Conservation (phyloP, 2,797 vertebrate genomes). For the Thalassophryne amazonica region DNA sequence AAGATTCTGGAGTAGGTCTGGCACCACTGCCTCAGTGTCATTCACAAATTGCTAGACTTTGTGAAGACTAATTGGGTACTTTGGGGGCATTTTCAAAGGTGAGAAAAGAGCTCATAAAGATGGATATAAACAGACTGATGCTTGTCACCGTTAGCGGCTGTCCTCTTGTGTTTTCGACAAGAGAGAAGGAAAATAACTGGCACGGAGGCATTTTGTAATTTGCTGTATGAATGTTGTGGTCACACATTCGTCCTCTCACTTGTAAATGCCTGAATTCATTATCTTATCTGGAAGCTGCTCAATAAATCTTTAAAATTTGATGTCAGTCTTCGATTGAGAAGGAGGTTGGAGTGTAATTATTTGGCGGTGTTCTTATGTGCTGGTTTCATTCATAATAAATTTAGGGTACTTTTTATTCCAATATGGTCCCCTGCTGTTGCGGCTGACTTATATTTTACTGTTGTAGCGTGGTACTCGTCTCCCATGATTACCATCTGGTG, state of each 20-base stretch:
- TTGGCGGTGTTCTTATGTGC: slow-evolving; percentile 3
- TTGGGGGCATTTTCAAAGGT: slow-evolving; percentile 29
- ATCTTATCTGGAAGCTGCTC: slow-evolving; percentile 23
- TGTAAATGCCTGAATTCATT: slow-evolving; percentile 25
- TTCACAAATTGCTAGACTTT: slow-evolving; percentile 27
- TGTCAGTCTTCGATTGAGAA: slow-evolving; percentile 14
- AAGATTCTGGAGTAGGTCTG: slow-evolving; percentile 21
- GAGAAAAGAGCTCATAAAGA: slow-evolving; percentile 32
- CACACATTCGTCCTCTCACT: slow-evolving; percentile 26
- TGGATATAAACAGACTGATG: slow-evolving; percentile 33
- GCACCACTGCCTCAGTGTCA: neutral
- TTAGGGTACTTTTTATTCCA: slow-evolving; percentile 2
- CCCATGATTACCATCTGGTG: slow-evolving; percentile 7
- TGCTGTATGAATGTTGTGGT: slow-evolving; percentile 32
- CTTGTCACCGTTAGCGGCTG: slow-evolving; percentile 33
- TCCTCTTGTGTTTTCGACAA: slow-evolving; percentile 17
- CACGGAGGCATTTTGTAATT: slow-evolving; percentile 49
- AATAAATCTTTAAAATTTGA: slow-evolving; percentile 16
- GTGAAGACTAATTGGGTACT: slow-evolving; percentile 23
- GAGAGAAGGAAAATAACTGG: slow-evolving; percentile 3
- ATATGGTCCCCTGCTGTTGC: neutral
- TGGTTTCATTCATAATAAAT: slow-evolving; percentile 12
- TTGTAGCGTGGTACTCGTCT: slow-evolving; percentile 1
- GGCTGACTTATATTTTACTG: neutral
- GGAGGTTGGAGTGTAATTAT: neutral